Evolutionary conservation across 2,797 vertebrate genomes (phyloP).

Genomic region (Garrulus glandarius): DNA sequence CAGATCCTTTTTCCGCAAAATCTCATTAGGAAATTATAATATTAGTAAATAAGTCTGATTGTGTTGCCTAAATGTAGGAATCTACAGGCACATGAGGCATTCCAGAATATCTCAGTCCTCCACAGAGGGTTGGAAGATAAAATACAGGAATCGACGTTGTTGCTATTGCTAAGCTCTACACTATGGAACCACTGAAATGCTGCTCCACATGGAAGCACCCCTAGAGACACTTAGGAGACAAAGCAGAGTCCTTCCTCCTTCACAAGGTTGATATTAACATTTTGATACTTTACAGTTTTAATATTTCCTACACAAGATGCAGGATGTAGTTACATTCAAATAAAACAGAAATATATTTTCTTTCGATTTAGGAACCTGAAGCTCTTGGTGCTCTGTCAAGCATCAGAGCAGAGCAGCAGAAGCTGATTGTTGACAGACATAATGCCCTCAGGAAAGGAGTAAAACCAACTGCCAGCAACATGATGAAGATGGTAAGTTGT

Average conservation of each 20-base stretch:
- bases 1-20: background rate
- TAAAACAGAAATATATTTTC: background rate
- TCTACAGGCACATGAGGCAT: background rate
- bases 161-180: background rate
- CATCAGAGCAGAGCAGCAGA: background rate
- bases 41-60: background rate
- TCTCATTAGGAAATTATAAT: background rate
- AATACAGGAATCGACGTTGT: background rate
- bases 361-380: background rate
- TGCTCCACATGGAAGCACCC: background rate
- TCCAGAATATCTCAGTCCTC: background rate
- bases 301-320: background rate
- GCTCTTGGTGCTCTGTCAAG: background rate
- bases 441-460: conserved; percentile 62
- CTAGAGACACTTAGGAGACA: background rate
- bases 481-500: conserved; percentile 69
- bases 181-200: background rate
- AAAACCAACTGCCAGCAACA: conserved; percentile 59
- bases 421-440: conserved; percentile 59
- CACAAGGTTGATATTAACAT: background rate
- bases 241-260: background rate
- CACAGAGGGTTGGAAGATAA: background rate
- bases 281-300: background rate
- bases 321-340: background rate
- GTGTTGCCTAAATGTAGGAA: background rate